Base-by-base conservation (phyloP, 2,888 invertebrate genomes). In the Silvanus unidentatus region DNA sequence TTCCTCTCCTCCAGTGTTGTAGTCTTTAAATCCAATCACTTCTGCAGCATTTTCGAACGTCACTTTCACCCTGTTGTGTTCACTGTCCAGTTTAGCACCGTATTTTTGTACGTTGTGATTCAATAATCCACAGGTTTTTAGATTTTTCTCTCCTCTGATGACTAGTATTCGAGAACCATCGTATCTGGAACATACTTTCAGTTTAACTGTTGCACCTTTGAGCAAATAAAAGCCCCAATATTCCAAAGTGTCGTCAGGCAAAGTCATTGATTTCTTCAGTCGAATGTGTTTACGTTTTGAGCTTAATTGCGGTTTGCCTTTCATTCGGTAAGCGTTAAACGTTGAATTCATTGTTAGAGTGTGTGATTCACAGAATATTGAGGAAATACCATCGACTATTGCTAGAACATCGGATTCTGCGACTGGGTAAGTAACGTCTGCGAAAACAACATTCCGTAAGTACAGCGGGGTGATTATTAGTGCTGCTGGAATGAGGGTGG, bases 171-270 rank as follows among this genome's bases (percentile, higher is more conserved):
- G 80, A 0, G 89, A 84, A 11, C 90, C 90, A 56, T 83, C 79
- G 65, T 79, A 85, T 63, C 85, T 79, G 9, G 90, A 89, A 65
- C 90, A 91, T 36, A 86, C 84, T 62, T 86, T 85, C 15, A 91
- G 72, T 52, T 80, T 79, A 1, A 91, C 88, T 9, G 78, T 79
- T 1, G 90, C 88, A 15, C 88, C 89, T 69, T 82, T 80, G 39
- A 88, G 73, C 38, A 91, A 73, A 72, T 86, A 90, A 71, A 91
- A 90, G 2, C 90, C 89, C 89, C 89, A 91, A 68, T 90, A 91
- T 68, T 91, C 90, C 28, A 90, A 71, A 8, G 89, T 88, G 60
- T 90, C 90, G 66, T 90, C 90, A 0, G 88, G 88, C 50, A 91
- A 70, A 1, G 76, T 78, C 86, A 91, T 88, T 4, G 87, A 87